These are phyloP conservation scores for Lepidocyrtoides sp. DNA, from an alignment of 2,888 invertebrate species.

Conservation along the genomic window DNA sequence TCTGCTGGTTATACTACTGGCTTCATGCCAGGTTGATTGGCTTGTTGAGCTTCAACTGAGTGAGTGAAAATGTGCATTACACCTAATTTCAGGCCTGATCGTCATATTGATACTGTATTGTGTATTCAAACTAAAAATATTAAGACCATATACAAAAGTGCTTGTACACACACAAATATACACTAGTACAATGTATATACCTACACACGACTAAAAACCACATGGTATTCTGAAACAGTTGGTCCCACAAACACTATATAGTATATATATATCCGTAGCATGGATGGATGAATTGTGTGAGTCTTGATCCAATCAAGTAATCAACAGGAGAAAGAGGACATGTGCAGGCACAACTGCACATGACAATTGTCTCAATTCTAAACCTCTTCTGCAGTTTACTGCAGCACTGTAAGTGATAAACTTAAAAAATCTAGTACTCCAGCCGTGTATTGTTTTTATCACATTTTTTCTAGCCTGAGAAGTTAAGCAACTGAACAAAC, in stretches of 20 bases:
- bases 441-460: too few species aligned
- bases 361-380: not conserved
- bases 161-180: too few species aligned
- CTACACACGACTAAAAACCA: too few species aligned
- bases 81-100: conserved; percentile 36
- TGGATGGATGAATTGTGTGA: not conserved
- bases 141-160: too few species aligned
- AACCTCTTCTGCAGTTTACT: not conserved
- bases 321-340: not conserved
- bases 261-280: not conserved
- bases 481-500: too few species aligned
- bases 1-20: conserved; percentile 15
- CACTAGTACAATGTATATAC: too few species aligned
- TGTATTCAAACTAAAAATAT: not conserved
- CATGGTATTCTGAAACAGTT: too few species aligned
- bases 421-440: not conserved
- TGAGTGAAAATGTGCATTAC: conserved; percentile 50
- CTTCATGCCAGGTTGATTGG: conserved; percentile 71
- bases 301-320: conserved; percentile 34
- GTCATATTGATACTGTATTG: conserved; percentile 4
- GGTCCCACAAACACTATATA: too few species aligned
- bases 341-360: not conserved
- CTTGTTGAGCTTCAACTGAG: conserved; percentile 44
- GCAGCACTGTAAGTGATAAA: not conserved
- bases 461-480: not conserved